A percentile compares a stretch with the other conserved stretches of the same genome.
These are phyloP conservation scores for Aix galericulata DNA, from an alignment of 2,113 vertebrate species.

Conservation along the genomic window DNA sequence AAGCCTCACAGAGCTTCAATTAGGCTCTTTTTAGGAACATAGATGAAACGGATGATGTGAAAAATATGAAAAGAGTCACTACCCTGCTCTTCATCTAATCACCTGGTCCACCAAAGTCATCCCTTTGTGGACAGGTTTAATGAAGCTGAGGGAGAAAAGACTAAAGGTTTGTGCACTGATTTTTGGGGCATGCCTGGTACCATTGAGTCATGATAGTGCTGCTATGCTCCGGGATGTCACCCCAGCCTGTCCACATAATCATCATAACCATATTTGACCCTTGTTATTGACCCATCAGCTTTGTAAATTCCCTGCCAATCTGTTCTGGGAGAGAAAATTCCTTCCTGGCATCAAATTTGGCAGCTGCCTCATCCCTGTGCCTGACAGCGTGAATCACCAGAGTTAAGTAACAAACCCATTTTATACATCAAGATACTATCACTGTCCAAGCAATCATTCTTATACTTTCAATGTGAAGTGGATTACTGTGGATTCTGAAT, in stretches of 20 bases:
- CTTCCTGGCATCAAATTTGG: constrained; percentile 18
- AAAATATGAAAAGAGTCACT: background rate
- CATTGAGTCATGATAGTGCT: fast-evolving
- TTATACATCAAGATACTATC: constrained; percentile 37
- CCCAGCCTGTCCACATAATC: background rate
- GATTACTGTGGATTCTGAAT: background rate
- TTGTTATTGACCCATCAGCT: background rate
- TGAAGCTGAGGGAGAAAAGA: background rate
- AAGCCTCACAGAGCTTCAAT: background rate
- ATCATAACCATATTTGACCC: background rate
- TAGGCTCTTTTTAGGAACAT: background rate
- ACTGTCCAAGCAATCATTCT: constrained; percentile 38
- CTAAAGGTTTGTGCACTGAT: background rate
- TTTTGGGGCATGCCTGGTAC: fast-evolving
- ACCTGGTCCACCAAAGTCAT: background rate
- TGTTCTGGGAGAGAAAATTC: constrained; percentile 36
- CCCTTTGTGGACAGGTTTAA: background rate
- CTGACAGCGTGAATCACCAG: constrained; percentile 67
- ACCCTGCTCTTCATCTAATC: background rate
- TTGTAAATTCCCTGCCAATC: constrained; percentile 6
- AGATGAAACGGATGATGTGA: background rate
- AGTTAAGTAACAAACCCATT: constrained; percentile 69
- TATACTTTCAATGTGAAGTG: background rate
- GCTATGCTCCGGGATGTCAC: background rate
- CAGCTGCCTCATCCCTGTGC: constrained; percentile 50